Evolutionary conservation across 2,797 vertebrate genomes (phyloP).

Genomic region (Champsocephalus gunnari): DNA sequence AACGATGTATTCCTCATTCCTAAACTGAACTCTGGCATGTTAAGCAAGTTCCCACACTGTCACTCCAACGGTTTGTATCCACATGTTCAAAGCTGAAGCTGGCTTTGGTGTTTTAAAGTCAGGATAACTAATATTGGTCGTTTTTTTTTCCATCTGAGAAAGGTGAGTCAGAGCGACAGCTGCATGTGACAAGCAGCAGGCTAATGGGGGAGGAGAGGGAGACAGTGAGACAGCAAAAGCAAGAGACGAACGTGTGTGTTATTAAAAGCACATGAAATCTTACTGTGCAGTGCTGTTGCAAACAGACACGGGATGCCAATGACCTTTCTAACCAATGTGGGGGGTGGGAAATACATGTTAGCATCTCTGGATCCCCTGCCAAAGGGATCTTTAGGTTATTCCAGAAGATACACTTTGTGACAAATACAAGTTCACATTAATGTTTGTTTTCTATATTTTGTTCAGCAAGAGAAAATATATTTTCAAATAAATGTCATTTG

Average conservation of each 20-base stretch:
- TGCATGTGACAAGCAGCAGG: background rate
- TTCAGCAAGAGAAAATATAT: too few relatives aligned
- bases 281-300: constrained; percentile 16
- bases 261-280: constrained; percentile 56
- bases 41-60: constrained; percentile 40
- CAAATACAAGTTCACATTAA: too few relatives aligned
- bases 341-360: too few relatives aligned
- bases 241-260: constrained; percentile 24
- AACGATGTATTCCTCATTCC: constrained; percentile 56
- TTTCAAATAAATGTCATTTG: too few relatives aligned
- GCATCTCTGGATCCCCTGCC: too few relatives aligned
- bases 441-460: too few relatives aligned
- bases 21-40: constrained; percentile 33
- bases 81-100: background rate
- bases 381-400: too few relatives aligned
- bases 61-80: background rate
- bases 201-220: background rate
- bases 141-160: background rate
- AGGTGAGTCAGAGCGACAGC: constrained; percentile 10
- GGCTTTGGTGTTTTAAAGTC: background rate
- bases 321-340: constrained; percentile 19
- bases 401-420: too few relatives aligned
- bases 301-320: constrained; percentile 21
- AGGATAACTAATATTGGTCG: background rate
- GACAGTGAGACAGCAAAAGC: constrained; percentile 27